Evolutionary conservation across 2,113 vertebrate genomes (phyloP).

Genomic region (Cebus imitator): DNA sequence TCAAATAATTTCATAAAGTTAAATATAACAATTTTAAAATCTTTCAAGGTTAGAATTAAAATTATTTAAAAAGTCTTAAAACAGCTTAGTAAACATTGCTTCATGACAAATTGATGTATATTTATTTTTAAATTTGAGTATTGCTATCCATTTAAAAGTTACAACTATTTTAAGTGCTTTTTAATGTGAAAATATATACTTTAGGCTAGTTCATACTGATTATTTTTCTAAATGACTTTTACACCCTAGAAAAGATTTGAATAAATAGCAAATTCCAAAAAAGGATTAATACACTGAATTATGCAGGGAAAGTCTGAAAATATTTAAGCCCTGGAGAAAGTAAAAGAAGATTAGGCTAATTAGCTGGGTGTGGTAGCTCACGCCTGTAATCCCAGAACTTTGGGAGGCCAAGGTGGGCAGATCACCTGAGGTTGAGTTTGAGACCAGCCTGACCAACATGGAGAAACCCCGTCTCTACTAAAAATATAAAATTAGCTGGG

Average conservation of each 20-base stretch:
- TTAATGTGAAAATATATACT: slow-evolving; percentile 16
- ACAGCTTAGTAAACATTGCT: neutral
- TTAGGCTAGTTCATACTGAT: neutral
- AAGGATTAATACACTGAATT: neutral
- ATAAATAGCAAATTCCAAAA: neutral
- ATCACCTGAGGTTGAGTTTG: too few species aligned
- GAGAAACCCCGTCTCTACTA: too few species aligned
- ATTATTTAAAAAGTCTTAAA: neutral
- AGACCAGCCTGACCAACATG: too few species aligned
- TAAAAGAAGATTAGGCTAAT: neutral
- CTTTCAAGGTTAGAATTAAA: slow-evolving; percentile 17
- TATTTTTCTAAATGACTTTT: slow-evolving; percentile 32
- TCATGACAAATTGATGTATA: neutral
- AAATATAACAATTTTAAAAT: slow-evolving; percentile 17
- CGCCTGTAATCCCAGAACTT: too few species aligned
- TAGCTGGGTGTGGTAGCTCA: too few species aligned
- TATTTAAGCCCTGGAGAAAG: neutral
- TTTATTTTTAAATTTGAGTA: slow-evolving; percentile 38
- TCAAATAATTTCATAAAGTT: neutral
- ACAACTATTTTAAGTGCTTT: neutral
- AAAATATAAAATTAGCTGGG: too few species aligned
- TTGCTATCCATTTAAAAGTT: neutral
- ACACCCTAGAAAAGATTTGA: neutral
- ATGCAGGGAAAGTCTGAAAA: neutral
- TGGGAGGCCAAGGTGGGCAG: too few species aligned